Base-by-base conservation (phyloP, 2,113 vertebrate species). In the Phyllostomus discolor region DNA sequence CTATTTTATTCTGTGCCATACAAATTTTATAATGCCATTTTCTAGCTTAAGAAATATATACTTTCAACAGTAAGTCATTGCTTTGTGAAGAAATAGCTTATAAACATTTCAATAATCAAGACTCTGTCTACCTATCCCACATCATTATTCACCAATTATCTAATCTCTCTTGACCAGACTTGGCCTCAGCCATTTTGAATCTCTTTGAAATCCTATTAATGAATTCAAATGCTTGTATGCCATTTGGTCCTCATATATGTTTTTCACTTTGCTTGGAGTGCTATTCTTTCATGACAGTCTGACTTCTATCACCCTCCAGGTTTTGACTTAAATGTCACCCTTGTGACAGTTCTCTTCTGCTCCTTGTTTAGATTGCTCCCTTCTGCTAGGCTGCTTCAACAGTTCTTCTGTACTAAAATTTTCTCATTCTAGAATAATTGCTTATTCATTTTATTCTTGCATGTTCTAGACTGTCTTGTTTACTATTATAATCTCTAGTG, bases 201-300 rank as follows among this genome's bases (percentile, higher is more conserved):
- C 10, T 59, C 75, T 12, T 22, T 54, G 20, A 83, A 35, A 67
- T n/a, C 1, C n/a, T 83, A 2, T 4, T 19, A 35, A 11, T 78
- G 17, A 12, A 7, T 8, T 3, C 28, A 0, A 41, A 20, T 62
- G 9, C 46, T 67, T 26, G 2, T 4, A n/a, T 24, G 7, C 10
- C 22, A 11, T 52, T 69, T 26, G 66, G 8, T 31, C 16, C 31
- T 69, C 19, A 9, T 10, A n/a, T 10, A 10, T 31, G 26, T 22
- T 72, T 76, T 82, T 64, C 12, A 67, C 14, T 38, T 1, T 26
- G 14, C 7, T 35, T n/a, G 6, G 50, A 64, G 35, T 14, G 33
- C 9, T 41, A 16, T 48, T 66, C 12, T 2, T 4, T 82, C 26
- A 5, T 3, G 10, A 10, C 35, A 81, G 35, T 10, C 54, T 52